Conservation (phyloP, 2,797 vertebrate species). For the Danio choprae region DNA sequence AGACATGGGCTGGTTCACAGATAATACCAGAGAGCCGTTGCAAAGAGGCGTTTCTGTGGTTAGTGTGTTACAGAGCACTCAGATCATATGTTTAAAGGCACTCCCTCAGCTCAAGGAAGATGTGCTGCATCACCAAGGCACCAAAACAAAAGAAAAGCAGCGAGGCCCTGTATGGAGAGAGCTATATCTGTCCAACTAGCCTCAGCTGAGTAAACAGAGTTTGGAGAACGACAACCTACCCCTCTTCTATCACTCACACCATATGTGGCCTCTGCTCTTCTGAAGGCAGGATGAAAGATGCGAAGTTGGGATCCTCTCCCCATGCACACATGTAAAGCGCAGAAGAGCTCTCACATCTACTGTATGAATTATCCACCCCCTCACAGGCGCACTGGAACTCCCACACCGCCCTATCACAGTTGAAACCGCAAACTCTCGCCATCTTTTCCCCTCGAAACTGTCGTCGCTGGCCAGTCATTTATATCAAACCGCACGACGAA, state of each 20-base stretch:
- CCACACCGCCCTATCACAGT: constrained; percentile 49
- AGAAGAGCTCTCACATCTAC: constrained; percentile 32
- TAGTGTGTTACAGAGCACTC: constrained; percentile 50
- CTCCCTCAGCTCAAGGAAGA: constrained; percentile 51
- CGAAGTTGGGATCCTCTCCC: background rate
- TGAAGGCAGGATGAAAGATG: constrained; percentile 25
- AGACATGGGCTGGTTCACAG: background rate
- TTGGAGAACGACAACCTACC: constrained; percentile 30
- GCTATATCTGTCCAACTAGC: constrained; percentile 43
- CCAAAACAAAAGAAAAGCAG: constrained; percentile 69
- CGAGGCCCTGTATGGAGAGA: constrained; percentile 70
- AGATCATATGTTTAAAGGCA: constrained; percentile 12
- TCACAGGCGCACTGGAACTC: constrained; percentile 41
- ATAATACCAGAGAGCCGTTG: background rate
- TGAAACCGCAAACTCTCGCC: constrained; percentile 69
- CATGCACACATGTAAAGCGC: constrained; percentile 8
- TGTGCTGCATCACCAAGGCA: constrained; percentile 75
- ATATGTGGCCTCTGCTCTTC: constrained; percentile 40
- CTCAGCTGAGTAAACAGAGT: constrained; percentile 58
- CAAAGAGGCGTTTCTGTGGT: background rate
- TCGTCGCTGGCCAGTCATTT: constrained; percentile 57
- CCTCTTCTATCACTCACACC: constrained; percentile 35
- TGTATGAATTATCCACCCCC: constrained; percentile 14
- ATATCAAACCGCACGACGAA: constrained; percentile 69
- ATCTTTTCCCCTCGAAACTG: constrained; percentile 70